phyloP scores from a whole-genome alignment of 2,113 vertebrate species.

The Laticauda colubrina region DNA sequence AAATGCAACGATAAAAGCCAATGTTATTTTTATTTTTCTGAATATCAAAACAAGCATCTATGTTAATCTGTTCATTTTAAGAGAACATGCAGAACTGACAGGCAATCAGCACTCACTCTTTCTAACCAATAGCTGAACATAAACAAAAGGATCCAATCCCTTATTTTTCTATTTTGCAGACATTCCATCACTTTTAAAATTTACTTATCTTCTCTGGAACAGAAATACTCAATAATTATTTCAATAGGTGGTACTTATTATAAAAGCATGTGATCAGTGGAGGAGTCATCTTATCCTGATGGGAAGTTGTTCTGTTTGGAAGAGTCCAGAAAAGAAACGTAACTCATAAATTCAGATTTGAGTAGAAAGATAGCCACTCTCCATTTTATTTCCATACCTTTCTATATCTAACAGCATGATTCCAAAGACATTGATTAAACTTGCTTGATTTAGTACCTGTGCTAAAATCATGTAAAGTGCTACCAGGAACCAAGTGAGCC shows the following conservation, averaged over 20 bases:
- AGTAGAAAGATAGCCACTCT: not conserved
- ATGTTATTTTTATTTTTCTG: not conserved
- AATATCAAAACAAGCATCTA: not conserved
- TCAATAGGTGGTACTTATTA: not conserved
- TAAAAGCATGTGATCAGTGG: not conserved
- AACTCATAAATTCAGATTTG: not conserved
- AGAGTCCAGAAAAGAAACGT: not conserved
- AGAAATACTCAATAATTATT: not conserved
- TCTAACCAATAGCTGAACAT: not conserved
- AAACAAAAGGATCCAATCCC: not conserved
- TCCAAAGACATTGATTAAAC: not conserved
- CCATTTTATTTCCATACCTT: not conserved
- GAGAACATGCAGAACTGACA: not conserved
- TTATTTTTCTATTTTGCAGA: not conserved
- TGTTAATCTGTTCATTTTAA: not conserved
- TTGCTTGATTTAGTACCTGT: not conserved
- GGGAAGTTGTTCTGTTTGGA: not conserved
- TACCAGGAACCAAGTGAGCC: not conserved
- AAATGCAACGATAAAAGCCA: not conserved
- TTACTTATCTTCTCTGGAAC: not conserved
- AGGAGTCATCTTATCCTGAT: not conserved
- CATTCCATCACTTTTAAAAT: not conserved
- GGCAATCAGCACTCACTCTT: not conserved
- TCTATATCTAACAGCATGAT: not conserved
- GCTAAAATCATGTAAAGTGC: not conserved